These are phyloP conservation scores for Dendropsophus ebraccatus DNA, from an alignment of 2,113 vertebrate genomes.

Conservation along the genomic window DNA sequence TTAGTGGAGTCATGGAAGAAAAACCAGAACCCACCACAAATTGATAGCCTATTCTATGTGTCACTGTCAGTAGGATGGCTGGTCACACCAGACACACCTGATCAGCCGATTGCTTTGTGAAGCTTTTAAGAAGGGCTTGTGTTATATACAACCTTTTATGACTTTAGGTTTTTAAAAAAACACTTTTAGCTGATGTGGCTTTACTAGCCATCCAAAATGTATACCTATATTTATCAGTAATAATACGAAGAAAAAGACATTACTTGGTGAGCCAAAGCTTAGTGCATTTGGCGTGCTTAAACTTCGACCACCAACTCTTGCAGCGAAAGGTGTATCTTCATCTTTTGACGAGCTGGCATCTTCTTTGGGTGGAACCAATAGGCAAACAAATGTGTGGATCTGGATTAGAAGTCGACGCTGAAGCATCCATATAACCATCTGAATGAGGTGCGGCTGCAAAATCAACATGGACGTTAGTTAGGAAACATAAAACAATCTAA, in stretches of 20 bases:
- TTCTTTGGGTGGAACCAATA: slow-evolving; percentile 88
- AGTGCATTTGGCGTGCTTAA: slow-evolving; percentile 93
- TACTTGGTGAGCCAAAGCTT: slow-evolving; percentile 98
- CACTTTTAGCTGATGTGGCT: background rate
- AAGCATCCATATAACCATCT: slow-evolving; percentile 99
- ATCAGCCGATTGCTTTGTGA: too few species aligned
- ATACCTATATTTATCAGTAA: background rate
- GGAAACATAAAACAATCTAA: background rate
- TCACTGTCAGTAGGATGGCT: background rate
- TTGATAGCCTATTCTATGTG: too few species aligned
- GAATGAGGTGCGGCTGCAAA: slow-evolving; percentile 92
- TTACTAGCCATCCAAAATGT: background rate
- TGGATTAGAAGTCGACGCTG: slow-evolving; percentile 91
- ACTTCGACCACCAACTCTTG: slow-evolving; percentile 85
- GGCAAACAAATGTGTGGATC: slow-evolving; percentile 93
- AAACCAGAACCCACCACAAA: too few species aligned
- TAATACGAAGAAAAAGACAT: slow-evolving; percentile 46
- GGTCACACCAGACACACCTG: background rate
- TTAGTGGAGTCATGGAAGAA: too few species aligned
- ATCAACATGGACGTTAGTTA: background rate
- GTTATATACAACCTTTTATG: background rate
- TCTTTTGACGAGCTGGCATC: slow-evolving; percentile 77
- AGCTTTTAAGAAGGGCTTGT: background rate
- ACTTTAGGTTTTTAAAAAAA: background rate
- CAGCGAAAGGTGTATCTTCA: slow-evolving; percentile 79